phyloP scores from a whole-genome alignment of 2,888 invertebrate species.

The Mallateleia sp. region DNA sequence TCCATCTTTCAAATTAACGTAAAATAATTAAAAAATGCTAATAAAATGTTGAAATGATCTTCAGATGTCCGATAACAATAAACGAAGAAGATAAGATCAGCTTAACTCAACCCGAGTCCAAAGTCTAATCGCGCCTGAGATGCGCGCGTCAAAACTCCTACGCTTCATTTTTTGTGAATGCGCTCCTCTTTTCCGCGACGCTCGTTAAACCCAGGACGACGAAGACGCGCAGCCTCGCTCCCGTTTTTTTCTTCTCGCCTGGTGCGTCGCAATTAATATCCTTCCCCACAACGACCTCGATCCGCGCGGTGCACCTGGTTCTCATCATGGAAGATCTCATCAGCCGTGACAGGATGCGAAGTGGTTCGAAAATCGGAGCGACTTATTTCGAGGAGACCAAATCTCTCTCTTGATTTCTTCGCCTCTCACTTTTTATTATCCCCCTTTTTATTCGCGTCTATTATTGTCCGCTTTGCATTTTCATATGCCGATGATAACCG shows the following conservation, averaged over 20 bases:
- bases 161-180: too few species aligned
- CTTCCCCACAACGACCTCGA: conserved; percentile 84
- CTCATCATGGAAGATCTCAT: conserved; percentile 81
- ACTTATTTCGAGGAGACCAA: conserved; percentile 66
- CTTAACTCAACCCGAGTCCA: too few species aligned
- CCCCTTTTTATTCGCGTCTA: conserved; percentile 38
- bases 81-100: too few species aligned
- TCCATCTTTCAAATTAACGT: too few species aligned
- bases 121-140: too few species aligned
- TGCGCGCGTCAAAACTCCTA: too few species aligned
- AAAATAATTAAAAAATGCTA: too few species aligned
- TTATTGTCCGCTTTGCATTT: conserved; percentile 59
- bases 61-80: too few species aligned
- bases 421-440: conserved; percentile 14
- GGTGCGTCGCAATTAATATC: conserved; percentile 86
- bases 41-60: too few species aligned
- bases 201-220: conserved; percentile 57
- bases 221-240: conserved; percentile 79
- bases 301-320: conserved; percentile 84
- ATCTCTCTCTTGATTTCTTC: conserved; percentile 37
- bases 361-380: conserved; percentile 72
- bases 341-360: conserved; percentile 75
- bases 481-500: conserved; percentile 61
- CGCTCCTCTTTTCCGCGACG: conserved; percentile 41
- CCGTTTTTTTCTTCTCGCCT: conserved; percentile 79